These are phyloP conservation scores for Tachypleus tridentatus DNA, from an alignment of 1,140 invertebrate genomes.

Conservation along the genomic window DNA sequence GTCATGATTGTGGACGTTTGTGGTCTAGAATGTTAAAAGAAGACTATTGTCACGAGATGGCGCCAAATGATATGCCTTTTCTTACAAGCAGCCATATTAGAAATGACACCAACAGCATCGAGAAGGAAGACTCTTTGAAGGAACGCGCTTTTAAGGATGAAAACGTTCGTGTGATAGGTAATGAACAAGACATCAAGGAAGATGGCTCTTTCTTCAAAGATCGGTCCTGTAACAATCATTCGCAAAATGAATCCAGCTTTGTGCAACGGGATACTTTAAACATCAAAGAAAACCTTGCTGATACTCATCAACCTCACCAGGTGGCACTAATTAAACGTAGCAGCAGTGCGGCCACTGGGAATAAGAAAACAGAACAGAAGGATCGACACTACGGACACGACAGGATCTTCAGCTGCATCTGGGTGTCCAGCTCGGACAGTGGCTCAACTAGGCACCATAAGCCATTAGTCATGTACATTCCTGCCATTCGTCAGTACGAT, in stretches of 20 bases:
- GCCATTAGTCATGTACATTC: constrained; percentile 20
- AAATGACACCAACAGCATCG: constrained; percentile 5
- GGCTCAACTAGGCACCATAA: constrained; percentile 11
- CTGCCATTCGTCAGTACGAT: constrained; percentile 14
- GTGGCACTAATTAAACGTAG: constrained; percentile 14
- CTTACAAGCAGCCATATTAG: constrained; percentile 12
- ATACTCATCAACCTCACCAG: constrained; percentile 16
- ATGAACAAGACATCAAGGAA: constrained; percentile 18
- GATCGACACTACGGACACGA: background rate
- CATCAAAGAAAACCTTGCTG: constrained; percentile 15
- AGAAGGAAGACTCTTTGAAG: constrained; percentile 8
- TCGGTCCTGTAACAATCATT: constrained; percentile 5
- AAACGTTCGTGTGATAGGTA: constrained; percentile 15
- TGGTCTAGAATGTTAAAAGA: constrained; percentile 17
- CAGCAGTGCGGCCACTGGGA: constrained; percentile 6
- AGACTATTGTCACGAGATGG: constrained; percentile 19
- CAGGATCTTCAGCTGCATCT: constrained; percentile 7
- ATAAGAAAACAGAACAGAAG: too few relatives aligned
- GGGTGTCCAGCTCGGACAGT: constrained; percentile 19
- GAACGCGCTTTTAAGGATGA: constrained; percentile 15
- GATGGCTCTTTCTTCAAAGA: background rate
- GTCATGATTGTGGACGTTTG: constrained; percentile 2
- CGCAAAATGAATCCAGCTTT: constrained; percentile 5
- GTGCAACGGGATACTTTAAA: constrained; percentile 13
- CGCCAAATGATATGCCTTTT: constrained; percentile 15